Evolutionary conservation across 2,888 invertebrate genomes (phyloP), one percentile per base, ranked within the genome.

Genomic region (Noctuana brunneofusca): DNA sequence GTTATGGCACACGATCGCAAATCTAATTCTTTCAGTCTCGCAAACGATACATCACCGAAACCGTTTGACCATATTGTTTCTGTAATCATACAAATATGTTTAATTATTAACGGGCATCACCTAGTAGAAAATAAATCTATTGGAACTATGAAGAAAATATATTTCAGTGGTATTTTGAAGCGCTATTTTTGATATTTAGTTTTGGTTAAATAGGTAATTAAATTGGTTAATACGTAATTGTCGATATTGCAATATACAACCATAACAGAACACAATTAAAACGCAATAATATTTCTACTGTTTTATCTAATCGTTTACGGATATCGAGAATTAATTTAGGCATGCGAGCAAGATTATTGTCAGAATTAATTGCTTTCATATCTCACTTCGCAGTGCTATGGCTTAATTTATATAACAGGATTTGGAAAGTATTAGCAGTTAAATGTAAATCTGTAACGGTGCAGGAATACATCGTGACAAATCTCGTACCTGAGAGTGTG

Each of bases 1-100:
- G 86, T 80, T 22, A 94, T 94, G 20, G 83, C 80, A 66, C 94
- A 94, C 0, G 89, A 78, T 63, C 93, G 84, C 0, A 94, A 78
- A 66, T 94, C 94, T n/a, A 94, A 71, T 65, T 94, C 93, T 48
- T 75, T 72, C 0, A 94, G 79, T 0, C 71, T 71, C 0, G 77
- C 70, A 67, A 94, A 88, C 0, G 24, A 32, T 0, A 75, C 65
- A 5, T 4, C 65, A 22, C 68, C 57, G 1, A 91, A 77, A 0
- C 83, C 83, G 0, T 66, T 64, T 0, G 83, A 76, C 89, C 89
- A 90, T 0, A 68, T 58, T 11, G 67, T 58, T 2, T 64, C 76
- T 74, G 72, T 22, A 74, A 58, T 72, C 6, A 35, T 24, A 66
- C 62, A 53, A 20, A 48, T 6, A 22, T 9, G 12, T 35, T 11